Percentiles rank a stretch among this genome's conserved stretches.
These are phyloP conservation scores for Bothrops jararaca DNA, from an alignment of 2,113 vertebrate species.

Conservation along the genomic window DNA sequence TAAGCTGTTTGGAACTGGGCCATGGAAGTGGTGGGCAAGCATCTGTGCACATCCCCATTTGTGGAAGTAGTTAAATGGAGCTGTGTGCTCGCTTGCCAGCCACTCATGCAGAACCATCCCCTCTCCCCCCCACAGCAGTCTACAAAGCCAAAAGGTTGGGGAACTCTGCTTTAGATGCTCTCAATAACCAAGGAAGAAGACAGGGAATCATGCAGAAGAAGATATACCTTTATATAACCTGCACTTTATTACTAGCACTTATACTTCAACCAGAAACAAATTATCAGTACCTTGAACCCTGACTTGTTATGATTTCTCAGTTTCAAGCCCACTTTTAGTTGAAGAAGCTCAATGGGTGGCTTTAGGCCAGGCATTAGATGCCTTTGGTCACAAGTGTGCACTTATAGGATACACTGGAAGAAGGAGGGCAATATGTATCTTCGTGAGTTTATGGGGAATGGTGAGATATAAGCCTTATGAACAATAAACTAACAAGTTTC, in stretches of 20 bases:
- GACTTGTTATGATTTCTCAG: not conserved
- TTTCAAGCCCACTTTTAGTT: not conserved
- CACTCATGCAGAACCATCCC: not conserved
- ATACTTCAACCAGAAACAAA: not conserved
- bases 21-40: no score
- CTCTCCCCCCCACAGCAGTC: no score
- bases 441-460: not conserved
- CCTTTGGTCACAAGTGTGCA: not conserved
- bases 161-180: not conserved
- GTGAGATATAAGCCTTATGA: not conserved
- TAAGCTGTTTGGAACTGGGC: no score
- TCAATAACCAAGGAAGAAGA: not conserved
- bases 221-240: not conserved
- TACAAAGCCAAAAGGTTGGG: not conserved
- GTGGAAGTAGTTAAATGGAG: no score
- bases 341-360: not conserved
- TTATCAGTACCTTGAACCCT: not conserved
- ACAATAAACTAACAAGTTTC: not conserved
- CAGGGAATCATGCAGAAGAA: not conserved
- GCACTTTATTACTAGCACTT: not conserved
- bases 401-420: not conserved
- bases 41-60: no score
- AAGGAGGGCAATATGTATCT: not conserved
- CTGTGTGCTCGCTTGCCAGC: not conserved
- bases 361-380: not conserved